These are phyloP conservation scores for Trypoxylus dichotomus DNA, from an alignment of 1,140 invertebrate species.

Conservation along the genomic window DNA sequence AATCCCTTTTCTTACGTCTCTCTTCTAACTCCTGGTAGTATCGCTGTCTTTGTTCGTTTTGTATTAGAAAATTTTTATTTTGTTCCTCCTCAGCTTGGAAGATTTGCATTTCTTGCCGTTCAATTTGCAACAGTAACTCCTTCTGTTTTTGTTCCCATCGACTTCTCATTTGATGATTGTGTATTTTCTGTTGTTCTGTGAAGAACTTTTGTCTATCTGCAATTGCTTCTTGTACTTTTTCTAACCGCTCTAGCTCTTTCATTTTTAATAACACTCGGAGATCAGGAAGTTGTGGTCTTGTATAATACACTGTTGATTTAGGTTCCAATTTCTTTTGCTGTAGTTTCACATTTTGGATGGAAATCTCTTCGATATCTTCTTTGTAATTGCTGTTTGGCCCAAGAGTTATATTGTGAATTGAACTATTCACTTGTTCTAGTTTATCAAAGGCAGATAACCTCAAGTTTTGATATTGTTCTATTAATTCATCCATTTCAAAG, in stretches of 20 bases:
- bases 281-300: not conserved
- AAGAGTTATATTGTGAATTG: slow-evolving; percentile 50
- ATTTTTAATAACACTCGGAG: slow-evolving; percentile 37
- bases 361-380: slow-evolving; percentile 43
- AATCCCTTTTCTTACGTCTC: slow-evolving; percentile 51
- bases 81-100: slow-evolving; percentile 48
- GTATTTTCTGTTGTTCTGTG: slow-evolving; percentile 41
- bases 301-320: slow-evolving; percentile 11
- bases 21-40: slow-evolving; percentile 52
- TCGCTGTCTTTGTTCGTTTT: slow-evolving; percentile 47
- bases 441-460: slow-evolving; percentile 55
- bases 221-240: slow-evolving; percentile 43
- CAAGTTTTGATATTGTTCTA: slow-evolving; percentile 50
- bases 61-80: slow-evolving; percentile 48
- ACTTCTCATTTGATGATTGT: slow-evolving; percentile 36
- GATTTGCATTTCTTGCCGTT: slow-evolving; percentile 44
- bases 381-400: slow-evolving; percentile 43
- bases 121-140: slow-evolving; percentile 49
- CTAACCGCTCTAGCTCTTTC: slow-evolving; percentile 42
- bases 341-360: slow-evolving; percentile 38
- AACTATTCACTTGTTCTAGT: slow-evolving; percentile 45
- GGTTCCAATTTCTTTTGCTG: not conserved
- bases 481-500: slow-evolving; percentile 42
- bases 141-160: slow-evolving; percentile 50
- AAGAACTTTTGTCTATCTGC: slow-evolving; percentile 38